Percentiles rank a stretch among this genome's conserved stretches.
These are phyloP conservation scores for Xestia sexstrigata DNA, from an alignment of 2,888 invertebrate species.

Conservation along the genomic window DNA sequence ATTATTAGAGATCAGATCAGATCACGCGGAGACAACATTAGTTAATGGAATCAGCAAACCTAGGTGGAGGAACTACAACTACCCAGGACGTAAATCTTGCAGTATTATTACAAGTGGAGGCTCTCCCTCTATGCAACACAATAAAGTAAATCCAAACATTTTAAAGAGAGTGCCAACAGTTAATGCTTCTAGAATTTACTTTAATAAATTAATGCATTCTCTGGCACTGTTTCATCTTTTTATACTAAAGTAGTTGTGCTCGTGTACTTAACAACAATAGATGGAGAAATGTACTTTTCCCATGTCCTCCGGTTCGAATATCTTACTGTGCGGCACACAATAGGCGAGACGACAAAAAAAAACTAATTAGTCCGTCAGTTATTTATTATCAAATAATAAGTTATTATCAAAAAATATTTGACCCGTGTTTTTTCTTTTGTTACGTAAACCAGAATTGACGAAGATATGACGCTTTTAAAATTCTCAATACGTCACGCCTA, in stretches of 20 bases:
- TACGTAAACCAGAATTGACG: no score
- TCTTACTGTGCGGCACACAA: background rate
- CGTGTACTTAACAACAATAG: background rate
- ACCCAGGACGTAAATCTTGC: background rate
- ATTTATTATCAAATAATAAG: no score
- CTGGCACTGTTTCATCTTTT: constrained; percentile 51
- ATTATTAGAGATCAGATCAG: background rate
- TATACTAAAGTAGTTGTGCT: constrained; percentile 9
- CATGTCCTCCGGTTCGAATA: no score
- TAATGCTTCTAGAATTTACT: constrained; percentile 45
- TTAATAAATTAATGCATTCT: constrained; percentile 47
- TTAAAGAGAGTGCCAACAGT: constrained; percentile 37
- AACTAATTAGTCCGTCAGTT: no score
- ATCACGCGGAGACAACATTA: background rate
- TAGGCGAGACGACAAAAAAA: no score
- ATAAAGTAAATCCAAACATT: constrained; percentile 28
- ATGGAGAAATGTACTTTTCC: background rate
- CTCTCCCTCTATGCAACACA: background rate
- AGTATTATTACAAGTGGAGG: background rate
- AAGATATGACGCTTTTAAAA: no score
- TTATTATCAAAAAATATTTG: no score
- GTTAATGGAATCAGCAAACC: background rate
- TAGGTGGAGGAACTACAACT: no score
- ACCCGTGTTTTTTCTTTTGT: no score
- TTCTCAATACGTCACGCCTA: no score